Conservation (phyloP, 2,113 vertebrate genomes). For the Pygoscelis antarcticus region DNA sequence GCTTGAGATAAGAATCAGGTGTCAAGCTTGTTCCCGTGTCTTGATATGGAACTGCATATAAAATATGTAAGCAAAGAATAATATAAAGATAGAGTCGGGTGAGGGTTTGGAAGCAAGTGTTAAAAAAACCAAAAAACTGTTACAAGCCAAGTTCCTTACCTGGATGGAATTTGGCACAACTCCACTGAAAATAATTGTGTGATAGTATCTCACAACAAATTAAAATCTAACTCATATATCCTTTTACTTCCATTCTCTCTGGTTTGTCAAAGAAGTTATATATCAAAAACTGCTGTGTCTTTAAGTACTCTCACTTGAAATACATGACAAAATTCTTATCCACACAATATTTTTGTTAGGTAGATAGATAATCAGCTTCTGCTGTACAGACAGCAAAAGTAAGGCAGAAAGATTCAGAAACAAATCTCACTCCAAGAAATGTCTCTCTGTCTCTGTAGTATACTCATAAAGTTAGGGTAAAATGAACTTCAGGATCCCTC, state of each 20-base stretch:
- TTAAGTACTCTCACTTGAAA: not conserved
- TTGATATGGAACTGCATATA: not conserved
- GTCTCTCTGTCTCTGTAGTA: not conserved
- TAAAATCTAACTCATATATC: not conserved
- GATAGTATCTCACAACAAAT: not conserved
- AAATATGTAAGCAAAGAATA: not conserved
- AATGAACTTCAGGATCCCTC: not conserved
- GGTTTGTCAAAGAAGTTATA: not conserved
- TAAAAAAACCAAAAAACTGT: not conserved
- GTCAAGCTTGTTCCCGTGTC: not conserved
- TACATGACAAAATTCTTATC: not conserved
- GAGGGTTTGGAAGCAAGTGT: not conserved
- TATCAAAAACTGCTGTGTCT: not conserved
- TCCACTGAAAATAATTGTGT: not conserved
- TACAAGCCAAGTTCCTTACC: not conserved
- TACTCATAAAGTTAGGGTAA: not conserved
- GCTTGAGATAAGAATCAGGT: not conserved
- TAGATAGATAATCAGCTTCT: not conserved
- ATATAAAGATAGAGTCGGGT: not conserved
- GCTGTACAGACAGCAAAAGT: not conserved
- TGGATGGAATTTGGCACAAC: not conserved
- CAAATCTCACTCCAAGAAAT: not conserved
- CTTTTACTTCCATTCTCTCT: not conserved
- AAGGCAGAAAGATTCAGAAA: not conserved
- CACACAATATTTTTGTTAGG: not conserved